phyloP scores from a whole-genome alignment of 2,113 vertebrate species.

The Poeciliopsis retropinna region DNA sequence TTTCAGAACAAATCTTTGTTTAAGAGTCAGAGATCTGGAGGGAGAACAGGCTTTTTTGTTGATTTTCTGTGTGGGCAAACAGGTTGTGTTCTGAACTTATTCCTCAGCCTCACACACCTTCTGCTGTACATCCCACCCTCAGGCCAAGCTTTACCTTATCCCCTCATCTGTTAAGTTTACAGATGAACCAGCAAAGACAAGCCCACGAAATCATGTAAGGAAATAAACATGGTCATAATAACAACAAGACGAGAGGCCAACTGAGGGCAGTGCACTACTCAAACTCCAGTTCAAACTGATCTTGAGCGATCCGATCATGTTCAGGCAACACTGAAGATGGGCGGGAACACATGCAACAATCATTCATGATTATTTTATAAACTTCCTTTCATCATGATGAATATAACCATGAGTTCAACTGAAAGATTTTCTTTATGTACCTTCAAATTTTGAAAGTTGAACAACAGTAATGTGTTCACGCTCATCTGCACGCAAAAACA shows the following conservation, averaged over 20 bases:
- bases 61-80: slow-evolving; percentile 39
- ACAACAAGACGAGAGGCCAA: slow-evolving; percentile 33
- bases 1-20: slow-evolving; percentile 56
- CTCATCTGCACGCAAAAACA: neutral
- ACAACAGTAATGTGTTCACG: neutral
- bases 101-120: slow-evolving; percentile 15
- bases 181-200: slow-evolving; percentile 26
- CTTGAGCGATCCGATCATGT: neutral
- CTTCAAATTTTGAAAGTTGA: neutral
- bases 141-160: slow-evolving; percentile 59
- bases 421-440: neutral
- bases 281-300: neutral
- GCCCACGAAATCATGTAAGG: slow-evolving; percentile 23
- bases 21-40: slow-evolving; percentile 47
- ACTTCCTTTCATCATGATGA: neutral
- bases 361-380: neutral
- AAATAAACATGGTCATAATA: slow-evolving; percentile 25
- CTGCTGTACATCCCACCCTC: slow-evolving; percentile 47
- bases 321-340: neutral
- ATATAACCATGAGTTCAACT: neutral
- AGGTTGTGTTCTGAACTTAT: slow-evolving; percentile 53
- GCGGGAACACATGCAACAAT: neutral
- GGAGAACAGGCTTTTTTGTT: slow-evolving; percentile 4
- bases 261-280: neutral
- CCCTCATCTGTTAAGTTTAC: slow-evolving; percentile 43